Conservation (phyloP, 2,888 invertebrate species). For the Pachydiplax longipennis region DNA sequence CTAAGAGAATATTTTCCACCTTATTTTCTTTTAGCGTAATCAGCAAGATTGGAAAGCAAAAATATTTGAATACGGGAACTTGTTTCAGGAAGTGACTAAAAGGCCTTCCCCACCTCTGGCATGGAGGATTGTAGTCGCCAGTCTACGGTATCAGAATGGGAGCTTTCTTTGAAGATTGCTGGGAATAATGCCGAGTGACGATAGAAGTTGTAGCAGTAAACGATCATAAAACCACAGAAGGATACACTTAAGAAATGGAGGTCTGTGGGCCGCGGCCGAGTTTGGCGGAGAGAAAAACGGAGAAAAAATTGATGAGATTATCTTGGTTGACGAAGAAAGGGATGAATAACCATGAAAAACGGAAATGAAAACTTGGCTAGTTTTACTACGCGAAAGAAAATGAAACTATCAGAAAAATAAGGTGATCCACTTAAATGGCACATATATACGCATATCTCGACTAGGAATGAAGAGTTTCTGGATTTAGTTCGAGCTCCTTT, state of each 20-base stretch:
- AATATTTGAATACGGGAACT: too few relatives aligned
- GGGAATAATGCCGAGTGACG: neutral
- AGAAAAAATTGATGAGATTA: neutral
- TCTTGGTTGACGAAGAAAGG: neutral
- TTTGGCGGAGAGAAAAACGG: neutral
- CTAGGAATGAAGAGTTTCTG: too few relatives aligned
- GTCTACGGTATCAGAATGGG: neutral
- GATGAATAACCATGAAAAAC: neutral
- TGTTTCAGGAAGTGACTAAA: too few relatives aligned
- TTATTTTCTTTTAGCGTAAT: too few relatives aligned
- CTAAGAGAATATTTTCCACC: too few relatives aligned
- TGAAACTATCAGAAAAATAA: neutral
- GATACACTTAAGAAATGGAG: neutral
- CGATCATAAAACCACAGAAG: neutral
- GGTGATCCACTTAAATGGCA: neutral
- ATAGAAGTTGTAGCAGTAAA: neutral
- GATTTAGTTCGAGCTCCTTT: too few relatives aligned
- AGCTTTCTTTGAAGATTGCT: neutral
- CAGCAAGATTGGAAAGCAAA: too few relatives aligned
- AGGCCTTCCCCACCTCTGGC: too few relatives aligned
- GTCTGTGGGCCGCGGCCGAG: neutral
- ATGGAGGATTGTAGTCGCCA: neutral
- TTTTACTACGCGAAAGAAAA: neutral
- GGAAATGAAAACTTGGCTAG: neutral
- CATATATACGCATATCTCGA: neutral